Conservation (phyloP, 1,140 invertebrate species). For the Zophobas morio region DNA sequence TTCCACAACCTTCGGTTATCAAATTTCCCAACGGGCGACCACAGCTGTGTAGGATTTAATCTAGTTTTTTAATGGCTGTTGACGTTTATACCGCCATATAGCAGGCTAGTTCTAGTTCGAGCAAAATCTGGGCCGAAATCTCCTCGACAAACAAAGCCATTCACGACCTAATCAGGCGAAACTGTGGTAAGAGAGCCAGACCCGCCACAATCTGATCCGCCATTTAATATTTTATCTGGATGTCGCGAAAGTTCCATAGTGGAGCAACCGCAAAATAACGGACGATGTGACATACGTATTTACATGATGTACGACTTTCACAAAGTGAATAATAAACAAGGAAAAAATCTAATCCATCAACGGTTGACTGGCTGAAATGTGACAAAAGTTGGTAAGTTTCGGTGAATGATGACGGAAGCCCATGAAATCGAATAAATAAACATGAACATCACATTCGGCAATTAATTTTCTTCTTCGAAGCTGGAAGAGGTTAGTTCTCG, state of each 20-base stretch:
- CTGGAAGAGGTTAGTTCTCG: background rate
- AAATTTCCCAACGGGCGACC: no score
- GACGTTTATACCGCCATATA: constrained; percentile 2
- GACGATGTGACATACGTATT: constrained; percentile 45
- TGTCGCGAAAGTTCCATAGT: constrained; percentile 23
- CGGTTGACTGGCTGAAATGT: constrained; percentile 45
- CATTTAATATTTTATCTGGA: constrained; percentile 38
- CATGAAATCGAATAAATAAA: constrained; percentile 17
- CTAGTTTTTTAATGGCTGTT: background rate
- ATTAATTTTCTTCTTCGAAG: constrained; percentile 15
- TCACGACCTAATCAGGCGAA: constrained; percentile 32
- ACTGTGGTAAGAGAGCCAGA: constrained; percentile 33
- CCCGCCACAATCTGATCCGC: constrained; percentile 32
- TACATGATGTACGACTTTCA: constrained; percentile 47
- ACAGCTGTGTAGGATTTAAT: background rate
- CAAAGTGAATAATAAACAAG: constrained; percentile 49
- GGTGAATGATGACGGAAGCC: constrained; percentile 28
- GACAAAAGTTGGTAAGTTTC: constrained; percentile 44
- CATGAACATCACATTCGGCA: constrained; percentile 15
- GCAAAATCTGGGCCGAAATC: constrained; percentile 31
- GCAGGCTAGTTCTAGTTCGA: constrained; percentile 5
- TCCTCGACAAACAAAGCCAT: constrained; percentile 32
- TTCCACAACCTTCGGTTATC: no score
- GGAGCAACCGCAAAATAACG: constrained; percentile 38
- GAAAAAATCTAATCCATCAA: constrained; percentile 49